A percentile compares a stretch with the other conserved stretches of the same genome.
These are phyloP conservation scores for Onychorhynchus coronatus DNA, from an alignment of 2,113 vertebrate genomes.

Conservation along the genomic window DNA sequence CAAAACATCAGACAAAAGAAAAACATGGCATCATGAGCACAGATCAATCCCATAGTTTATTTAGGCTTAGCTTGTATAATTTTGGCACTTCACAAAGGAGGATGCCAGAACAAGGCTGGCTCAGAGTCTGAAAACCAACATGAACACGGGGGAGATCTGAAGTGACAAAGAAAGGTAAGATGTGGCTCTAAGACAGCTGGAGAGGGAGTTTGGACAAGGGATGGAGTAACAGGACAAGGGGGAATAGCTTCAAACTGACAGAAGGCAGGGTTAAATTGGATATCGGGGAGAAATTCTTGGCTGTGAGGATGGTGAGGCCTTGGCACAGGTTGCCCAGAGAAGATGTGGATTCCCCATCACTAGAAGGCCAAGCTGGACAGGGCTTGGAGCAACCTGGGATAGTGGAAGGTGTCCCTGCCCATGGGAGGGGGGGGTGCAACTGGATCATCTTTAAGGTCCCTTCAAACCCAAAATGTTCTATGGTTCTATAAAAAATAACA, in stretches of 20 bases:
- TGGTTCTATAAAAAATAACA: not conserved
- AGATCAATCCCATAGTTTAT: not conserved
- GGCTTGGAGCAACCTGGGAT: accelerated
- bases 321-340: not conserved
- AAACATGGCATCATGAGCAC: accelerated
- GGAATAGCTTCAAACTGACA: not conserved
- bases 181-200: not conserved
- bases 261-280: not conserved
- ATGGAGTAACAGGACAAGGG: not conserved
- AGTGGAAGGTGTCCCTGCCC: not conserved
- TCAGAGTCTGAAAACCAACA: not conserved
- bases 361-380: accelerated
- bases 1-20: not conserved
- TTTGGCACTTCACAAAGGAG: not conserved
- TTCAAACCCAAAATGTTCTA: not conserved
- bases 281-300: not conserved
- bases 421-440: not conserved
- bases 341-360: not conserved
- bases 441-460: not conserved
- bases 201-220: not conserved
- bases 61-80: not conserved
- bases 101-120: not conserved
- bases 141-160: not conserved
- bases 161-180: not conserved
- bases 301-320: not conserved